These are phyloP conservation scores for Nansenia antarctica DNA, from an alignment of 2,113 vertebrate species.

Conservation along the genomic window DNA sequence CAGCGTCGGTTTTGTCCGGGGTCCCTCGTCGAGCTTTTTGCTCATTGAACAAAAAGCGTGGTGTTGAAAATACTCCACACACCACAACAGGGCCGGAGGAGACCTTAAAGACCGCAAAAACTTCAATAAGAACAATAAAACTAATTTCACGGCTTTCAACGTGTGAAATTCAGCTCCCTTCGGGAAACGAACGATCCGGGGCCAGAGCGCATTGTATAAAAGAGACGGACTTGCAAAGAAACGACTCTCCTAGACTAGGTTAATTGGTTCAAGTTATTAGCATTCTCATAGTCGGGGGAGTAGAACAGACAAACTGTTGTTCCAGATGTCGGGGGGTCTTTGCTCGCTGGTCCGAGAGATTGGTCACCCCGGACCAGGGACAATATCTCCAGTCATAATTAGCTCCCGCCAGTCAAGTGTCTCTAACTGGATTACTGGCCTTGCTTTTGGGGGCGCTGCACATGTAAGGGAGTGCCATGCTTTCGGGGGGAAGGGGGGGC, in stretches of 20 bases:
- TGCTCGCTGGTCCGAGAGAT: constrained; percentile 56
- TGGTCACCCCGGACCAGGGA: constrained; percentile 53
- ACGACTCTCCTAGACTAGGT: neutral
- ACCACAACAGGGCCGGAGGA: neutral
- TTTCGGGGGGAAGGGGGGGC: neutral
- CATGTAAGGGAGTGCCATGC: constrained; percentile 3
- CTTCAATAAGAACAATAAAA: constrained; percentile 24
- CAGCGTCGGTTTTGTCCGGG: neutral
- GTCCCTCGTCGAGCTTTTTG: neutral
- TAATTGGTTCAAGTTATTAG: constrained; percentile 46
- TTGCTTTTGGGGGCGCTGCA: constrained; percentile 32
- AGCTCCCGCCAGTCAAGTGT: constrained; percentile 69
- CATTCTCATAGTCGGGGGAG: constrained; percentile 45
- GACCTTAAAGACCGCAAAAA: neutral
- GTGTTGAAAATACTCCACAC: neutral
- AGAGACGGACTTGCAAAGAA: constrained; percentile 17
- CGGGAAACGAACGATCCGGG: neutral
- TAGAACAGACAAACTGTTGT: constrained; percentile 28
- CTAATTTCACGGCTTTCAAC: constrained; percentile 32
- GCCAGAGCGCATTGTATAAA: constrained; percentile 7
- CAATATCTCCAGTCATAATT: constrained; percentile 60
- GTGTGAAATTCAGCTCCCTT: constrained; percentile 25
- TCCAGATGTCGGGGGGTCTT: constrained; percentile 55
- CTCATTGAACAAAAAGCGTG: neutral
- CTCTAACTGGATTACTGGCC: constrained; percentile 66